Base-by-base conservation (phyloP, 2,113 vertebrate genomes). In the Paedocypris sp. region DNA sequence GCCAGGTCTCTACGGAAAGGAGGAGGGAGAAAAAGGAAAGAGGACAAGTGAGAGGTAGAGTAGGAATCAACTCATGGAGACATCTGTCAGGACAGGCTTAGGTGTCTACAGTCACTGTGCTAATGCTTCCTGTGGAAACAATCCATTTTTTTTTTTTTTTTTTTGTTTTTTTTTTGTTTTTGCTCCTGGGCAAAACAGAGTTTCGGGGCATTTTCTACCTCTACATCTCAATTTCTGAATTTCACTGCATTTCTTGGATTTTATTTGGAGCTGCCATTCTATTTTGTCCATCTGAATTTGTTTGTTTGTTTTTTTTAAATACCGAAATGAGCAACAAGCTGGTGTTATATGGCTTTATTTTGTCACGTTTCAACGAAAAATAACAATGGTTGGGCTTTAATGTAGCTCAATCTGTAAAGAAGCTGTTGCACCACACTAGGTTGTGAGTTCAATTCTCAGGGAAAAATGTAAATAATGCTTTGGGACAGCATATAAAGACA, bases 171-270 rank as follows among this genome's bases (percentile, higher is more conserved):
- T n/a, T n/a, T n/a, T n/a, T n/a, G n/a, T n/a, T n/a, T 39, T 60
- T 22, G 43, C 42, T 58, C 36, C 28, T 39, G 23, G 50, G 68
- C 33, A 59, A 47, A 47, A 29, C 38, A 9, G 33, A 54, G 49
- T 19, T 58, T 58, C 43, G 38, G 52, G 38, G 46, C 28, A 56
- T 39, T 53, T 50, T 46, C 20, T 32, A 23, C 22, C 33, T 51
- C 36, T 31, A 68, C 60, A 42, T 68, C 62, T 66, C 50, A 69
- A 66, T 68, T 63, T 60, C 18, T 25, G 42, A 53, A 64, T 32
- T 65, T 43, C 13, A 11, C 52, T 29, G 19, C 36, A 50, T 6
- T 48, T 45, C 25, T 12, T 6, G 5, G 36, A n/a, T 20, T 48
- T 23, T 57, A 8, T 38, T 29, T 31, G 4, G 15, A 8, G 16